A percentile compares a stretch with the other conserved stretches of the same genome.
Evolutionary conservation across 2,113 vertebrate species (phyloP).

Genomic region (Vulpes lagopus): DNA sequence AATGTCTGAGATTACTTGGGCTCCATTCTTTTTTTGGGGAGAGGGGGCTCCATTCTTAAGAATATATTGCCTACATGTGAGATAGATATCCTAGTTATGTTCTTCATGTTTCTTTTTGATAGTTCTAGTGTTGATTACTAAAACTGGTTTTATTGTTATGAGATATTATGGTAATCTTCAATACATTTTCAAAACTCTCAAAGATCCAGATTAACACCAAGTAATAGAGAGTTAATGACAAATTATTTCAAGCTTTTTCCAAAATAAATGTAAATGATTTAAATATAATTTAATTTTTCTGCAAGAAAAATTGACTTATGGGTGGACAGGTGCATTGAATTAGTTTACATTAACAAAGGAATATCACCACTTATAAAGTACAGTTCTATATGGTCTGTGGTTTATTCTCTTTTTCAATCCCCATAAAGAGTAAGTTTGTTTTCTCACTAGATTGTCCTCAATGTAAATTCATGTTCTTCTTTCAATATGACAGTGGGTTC

Average conservation of each 20-base stretch:
- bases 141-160: not conserved
- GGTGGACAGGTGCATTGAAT: not conserved
- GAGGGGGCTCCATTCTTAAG: not conserved
- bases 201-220: not conserved
- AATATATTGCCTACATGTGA: not conserved
- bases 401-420: not conserved
- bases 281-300: not conserved
- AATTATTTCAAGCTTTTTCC: not conserved
- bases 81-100: not conserved
- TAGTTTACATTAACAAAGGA: not conserved
- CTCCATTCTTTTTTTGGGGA: too few relatives aligned
- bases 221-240: not conserved
- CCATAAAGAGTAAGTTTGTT: not conserved
- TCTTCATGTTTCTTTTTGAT: not conserved
- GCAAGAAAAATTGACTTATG: not conserved
- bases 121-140: not conserved
- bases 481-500: not conserved
- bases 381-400: not conserved
- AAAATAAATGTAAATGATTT: not conserved
- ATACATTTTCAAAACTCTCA: not conserved
- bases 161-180: not conserved
- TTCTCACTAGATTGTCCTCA: not conserved
- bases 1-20: not conserved
- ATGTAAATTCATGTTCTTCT: not conserved
- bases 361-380: not conserved